phyloP scores from a whole-genome alignment of 2,888 invertebrate species.

The Neoaliturus tenellus region DNA sequence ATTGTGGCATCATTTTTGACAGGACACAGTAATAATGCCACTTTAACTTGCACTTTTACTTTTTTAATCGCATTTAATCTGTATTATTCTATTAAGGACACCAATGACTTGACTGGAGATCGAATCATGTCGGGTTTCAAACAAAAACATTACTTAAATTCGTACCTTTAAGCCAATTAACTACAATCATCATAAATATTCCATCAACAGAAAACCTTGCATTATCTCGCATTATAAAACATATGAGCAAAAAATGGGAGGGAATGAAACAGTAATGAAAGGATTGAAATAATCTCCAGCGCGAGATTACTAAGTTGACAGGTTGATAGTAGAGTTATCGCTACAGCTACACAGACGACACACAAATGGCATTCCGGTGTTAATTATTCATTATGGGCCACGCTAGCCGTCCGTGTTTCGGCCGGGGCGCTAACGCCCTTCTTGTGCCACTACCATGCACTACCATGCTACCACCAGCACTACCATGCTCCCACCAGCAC shows the following conservation, averaged over 20 bases:
- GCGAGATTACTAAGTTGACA: not conserved
- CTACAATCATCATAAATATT: not conserved
- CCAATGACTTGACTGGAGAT: too few species aligned
- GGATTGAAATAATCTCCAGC: not conserved
- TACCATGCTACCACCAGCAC: too few species aligned
- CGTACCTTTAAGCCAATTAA: too few species aligned
- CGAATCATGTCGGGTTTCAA: too few species aligned
- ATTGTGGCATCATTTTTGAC: too few species aligned
- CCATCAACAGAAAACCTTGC: not conserved
- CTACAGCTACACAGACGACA: not conserved
- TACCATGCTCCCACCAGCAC: too few species aligned
- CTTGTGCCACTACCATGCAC: too few species aligned
- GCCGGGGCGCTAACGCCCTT: not conserved
- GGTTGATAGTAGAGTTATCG: not conserved
- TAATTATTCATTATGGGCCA: conserved; percentile 27
- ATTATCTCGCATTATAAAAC: not conserved
- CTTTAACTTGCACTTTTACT: too few species aligned
- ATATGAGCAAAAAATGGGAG: not conserved
- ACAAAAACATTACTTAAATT: too few species aligned
- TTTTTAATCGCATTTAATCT: too few species aligned
- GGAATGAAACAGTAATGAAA: conserved; percentile 10
- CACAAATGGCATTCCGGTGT: conserved; percentile 31
- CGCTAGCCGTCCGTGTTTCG: not conserved
- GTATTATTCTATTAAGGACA: too few species aligned
- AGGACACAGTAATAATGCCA: too few species aligned